Evolutionary conservation across 1,140 invertebrate genomes (phyloP), one percentile per base, ranked within the genome.

Genomic region (Tetranychus urticae): DNA sequence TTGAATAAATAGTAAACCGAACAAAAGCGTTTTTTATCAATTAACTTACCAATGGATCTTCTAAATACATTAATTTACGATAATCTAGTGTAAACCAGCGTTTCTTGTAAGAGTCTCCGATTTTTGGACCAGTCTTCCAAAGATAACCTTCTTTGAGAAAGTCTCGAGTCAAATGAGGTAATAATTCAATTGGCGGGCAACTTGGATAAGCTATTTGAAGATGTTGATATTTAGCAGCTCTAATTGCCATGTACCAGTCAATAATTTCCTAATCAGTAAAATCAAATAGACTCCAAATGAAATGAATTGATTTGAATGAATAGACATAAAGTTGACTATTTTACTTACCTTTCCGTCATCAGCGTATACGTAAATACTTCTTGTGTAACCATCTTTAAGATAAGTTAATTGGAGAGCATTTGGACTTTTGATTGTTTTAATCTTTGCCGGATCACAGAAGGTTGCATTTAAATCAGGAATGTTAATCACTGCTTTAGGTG

Each of bases 21-120:
- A 10, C 5, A 10, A 10, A 10, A 42, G 39, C 5, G 39, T 36
- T n/a, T 35, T 56, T 37, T 47, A 63, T 56, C 8, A 39, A 37
- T 35, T 12, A 37, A 62, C 71, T 73, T 71, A 82, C 81, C 75
- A 83, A 71, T 39, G 85, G 82, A 70, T 88, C 85, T 69, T 87
- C 83, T 67, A 87, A 84, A 68, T 90, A 91, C 85, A 90, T 89
- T 2, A 93, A 74, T 72, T 89, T 89, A 58, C 87, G 78, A 65
- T 83, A 80, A 13, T 64, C 63, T n/a, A 91, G 70, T 0, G 85
- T 87, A 68, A 90, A 89, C 86, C 86, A 91, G 52, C 86, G 72
- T 67, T 83, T 82, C 66, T 83, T 82, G 68, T 85, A 90, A 1
- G 81, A 81, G 69, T 90, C 86, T 14, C 79, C 80, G 5, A 78